Evolutionary conservation across 2,888 invertebrate species (phyloP).

Genomic region (Cosmorhoe ocellata): DNA sequence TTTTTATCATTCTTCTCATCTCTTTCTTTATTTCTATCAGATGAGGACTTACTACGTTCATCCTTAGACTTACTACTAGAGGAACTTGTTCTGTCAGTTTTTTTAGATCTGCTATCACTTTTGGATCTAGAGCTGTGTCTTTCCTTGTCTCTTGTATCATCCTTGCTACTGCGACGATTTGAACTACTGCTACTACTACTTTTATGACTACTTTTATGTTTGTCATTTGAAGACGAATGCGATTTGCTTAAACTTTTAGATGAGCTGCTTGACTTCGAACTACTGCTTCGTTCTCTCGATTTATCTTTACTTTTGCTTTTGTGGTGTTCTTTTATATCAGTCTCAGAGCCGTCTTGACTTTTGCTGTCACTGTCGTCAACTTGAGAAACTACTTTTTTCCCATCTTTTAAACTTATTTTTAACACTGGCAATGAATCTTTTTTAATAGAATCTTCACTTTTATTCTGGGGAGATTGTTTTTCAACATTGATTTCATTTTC

Average conservation of each 20-base stretch:
- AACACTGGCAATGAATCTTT: slow-evolving; percentile 63
- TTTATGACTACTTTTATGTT: slow-evolving; percentile 59
- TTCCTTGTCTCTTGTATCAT: slow-evolving; percentile 49
- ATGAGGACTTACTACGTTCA: slow-evolving; percentile 51
- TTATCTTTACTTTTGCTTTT: slow-evolving; percentile 71
- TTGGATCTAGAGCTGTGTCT: slow-evolving; percentile 65
- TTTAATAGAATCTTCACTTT: slow-evolving; percentile 30
- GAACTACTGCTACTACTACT: slow-evolving; percentile 55
- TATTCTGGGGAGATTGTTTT: slow-evolving; percentile 32
- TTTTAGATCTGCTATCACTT: slow-evolving; percentile 59
- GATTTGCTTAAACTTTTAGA: slow-evolving; percentile 71
- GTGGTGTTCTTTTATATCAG: slow-evolving; percentile 59
- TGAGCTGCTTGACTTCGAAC: slow-evolving; percentile 49
- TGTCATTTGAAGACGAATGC: slow-evolving; percentile 68
- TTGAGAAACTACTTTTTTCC: slow-evolving; percentile 86
- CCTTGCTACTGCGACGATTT: slow-evolving; percentile 66
- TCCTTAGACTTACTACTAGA: slow-evolving; percentile 62
- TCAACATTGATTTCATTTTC: slow-evolving; percentile 18
- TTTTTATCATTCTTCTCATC: slow-evolving; percentile 44
- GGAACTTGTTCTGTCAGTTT: slow-evolving; percentile 55
- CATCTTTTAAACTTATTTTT: slow-evolving; percentile 88
- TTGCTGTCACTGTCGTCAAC: slow-evolving; percentile 69
- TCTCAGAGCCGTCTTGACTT: slow-evolving; percentile 56
- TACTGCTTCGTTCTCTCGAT: slow-evolving; percentile 69
- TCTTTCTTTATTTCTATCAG: slow-evolving; percentile 57